These are phyloP conservation scores for Epinephelus moara DNA, from an alignment of 2,113 vertebrate species.

Conservation along the genomic window DNA sequence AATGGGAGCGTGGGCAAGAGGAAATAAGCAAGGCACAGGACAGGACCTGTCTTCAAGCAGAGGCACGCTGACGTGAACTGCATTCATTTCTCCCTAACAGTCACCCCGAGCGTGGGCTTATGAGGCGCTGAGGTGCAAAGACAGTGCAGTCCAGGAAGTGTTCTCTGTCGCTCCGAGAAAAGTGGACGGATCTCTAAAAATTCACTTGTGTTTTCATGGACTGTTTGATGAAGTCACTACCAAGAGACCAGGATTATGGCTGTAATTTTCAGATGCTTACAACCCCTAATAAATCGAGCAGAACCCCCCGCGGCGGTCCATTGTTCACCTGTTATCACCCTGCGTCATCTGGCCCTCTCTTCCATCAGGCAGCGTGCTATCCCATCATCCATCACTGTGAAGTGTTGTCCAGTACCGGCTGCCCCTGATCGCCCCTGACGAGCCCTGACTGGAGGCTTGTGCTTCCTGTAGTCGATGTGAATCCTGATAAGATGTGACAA, in stretches of 20 bases:
- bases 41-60: conserved; percentile 55
- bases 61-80: conserved; percentile 7
- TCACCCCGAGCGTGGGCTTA: conserved; percentile 42
- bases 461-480: conserved; percentile 75
- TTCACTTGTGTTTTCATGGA: conserved; percentile 12
- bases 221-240: conserved; percentile 6
- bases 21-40: conserved; percentile 48
- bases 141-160: conserved; percentile 5
- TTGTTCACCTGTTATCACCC: conserved; percentile 53
- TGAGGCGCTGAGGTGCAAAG: conserved; percentile 15
- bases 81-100: conserved; percentile 35
- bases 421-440: conserved; percentile 68
- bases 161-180: background rate
- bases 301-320: conserved; percentile 31
- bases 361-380: conserved; percentile 53
- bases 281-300: conserved; percentile 64
- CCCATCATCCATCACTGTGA: conserved; percentile 73
- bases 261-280: conserved; percentile 35
- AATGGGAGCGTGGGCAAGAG: conserved; percentile 56
- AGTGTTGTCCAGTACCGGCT: conserved; percentile 66
- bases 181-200: conserved; percentile 4
- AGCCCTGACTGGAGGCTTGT: conserved; percentile 62
- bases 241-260: conserved; percentile 20
- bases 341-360: conserved; percentile 54
- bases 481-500: conserved; percentile 85